Evolutionary conservation across 30 jellyfish, hydroid and myxozoan species (phyloP).

Genomic region (Aurelia aurita): DNA sequence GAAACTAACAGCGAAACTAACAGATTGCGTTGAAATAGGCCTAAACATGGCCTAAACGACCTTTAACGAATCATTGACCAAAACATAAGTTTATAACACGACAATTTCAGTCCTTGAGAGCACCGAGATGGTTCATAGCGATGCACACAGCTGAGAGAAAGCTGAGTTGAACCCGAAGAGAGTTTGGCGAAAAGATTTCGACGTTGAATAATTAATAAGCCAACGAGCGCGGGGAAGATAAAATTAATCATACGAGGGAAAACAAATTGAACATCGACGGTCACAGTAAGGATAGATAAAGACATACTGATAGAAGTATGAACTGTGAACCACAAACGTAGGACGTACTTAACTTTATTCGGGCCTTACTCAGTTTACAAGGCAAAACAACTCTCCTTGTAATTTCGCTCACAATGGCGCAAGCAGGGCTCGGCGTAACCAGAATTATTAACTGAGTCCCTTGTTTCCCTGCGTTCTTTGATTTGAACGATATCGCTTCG

Average conservation of each 20-base stretch:
- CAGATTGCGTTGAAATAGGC: too few species aligned
- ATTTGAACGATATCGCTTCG: too few species aligned
- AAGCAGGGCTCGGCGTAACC: too few species aligned
- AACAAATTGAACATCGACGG: constrained; percentile 25
- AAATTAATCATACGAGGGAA: constrained; percentile 29
- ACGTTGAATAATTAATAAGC: constrained; percentile 48
- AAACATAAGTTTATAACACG: constrained; percentile 24
- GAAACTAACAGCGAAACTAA: too few species aligned
- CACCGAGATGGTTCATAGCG: too few species aligned
- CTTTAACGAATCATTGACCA: background rate
- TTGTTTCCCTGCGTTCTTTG: too few species aligned
- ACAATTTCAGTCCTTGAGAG: background rate
- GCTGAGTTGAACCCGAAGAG: background rate
- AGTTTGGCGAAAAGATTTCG: constrained; percentile 53
- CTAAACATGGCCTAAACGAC: too few species aligned
- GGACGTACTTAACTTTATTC: background rate
- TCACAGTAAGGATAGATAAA: constrained; percentile 55
- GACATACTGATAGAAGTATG: constrained; percentile 36
- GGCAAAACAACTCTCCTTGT: too few species aligned
- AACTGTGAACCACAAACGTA: constrained; percentile 41
- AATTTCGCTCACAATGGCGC: too few species aligned
- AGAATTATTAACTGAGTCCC: too few species aligned
- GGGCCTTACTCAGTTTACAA: too few species aligned
- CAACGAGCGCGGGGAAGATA: constrained; percentile 43
- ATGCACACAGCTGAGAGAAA: constrained; percentile 10